A percentile compares a stretch with the other conserved stretches of the same genome.
phyloP scores from a whole-genome alignment of 2,113 vertebrate species.

The Fulica atra region DNA sequence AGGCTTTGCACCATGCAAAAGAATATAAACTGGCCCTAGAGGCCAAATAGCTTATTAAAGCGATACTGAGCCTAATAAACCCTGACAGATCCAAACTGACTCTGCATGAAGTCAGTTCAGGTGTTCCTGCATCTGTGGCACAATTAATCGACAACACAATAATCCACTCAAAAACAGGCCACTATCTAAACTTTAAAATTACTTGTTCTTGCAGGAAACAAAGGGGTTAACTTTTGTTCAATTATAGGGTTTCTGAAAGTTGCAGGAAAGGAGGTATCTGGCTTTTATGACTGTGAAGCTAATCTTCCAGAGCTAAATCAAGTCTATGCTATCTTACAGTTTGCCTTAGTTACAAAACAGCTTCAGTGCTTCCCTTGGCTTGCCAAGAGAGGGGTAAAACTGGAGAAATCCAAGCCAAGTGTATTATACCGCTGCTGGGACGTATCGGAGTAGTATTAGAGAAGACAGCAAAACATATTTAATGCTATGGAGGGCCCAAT shows the following conservation, averaged over 20 bases:
- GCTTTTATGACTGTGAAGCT: constrained; percentile 5
- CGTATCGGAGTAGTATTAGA: not conserved
- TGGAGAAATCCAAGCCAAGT: not conserved
- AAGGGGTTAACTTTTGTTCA: not conserved
- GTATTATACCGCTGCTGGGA: not conserved
- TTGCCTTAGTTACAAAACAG: constrained; percentile 19
- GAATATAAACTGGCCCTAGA: constrained; percentile 1
- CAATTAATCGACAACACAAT: not conserved
- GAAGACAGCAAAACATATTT: not conserved
- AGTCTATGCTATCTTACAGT: constrained; percentile 10
- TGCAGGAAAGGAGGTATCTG: constrained; percentile 25
- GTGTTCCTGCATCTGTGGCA: not conserved
- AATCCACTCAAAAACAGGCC: not conserved
- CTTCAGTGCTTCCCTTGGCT: not conserved
- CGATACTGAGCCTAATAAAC: constrained; percentile 47
- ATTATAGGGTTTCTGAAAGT: not conserved
- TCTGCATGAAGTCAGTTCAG: constrained; percentile 19
- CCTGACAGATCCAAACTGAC: not conserved
- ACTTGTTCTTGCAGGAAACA: not conserved
- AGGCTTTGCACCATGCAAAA: constrained; percentile 33
- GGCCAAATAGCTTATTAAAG: constrained; percentile 54
- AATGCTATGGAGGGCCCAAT: not conserved
- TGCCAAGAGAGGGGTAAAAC: not conserved
- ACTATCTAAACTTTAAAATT: not conserved
- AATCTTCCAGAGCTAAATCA: constrained; percentile 12